Evolutionary conservation across 1,140 invertebrate genomes (phyloP).

Genomic region (Meloidogyne floridensis): DNA sequence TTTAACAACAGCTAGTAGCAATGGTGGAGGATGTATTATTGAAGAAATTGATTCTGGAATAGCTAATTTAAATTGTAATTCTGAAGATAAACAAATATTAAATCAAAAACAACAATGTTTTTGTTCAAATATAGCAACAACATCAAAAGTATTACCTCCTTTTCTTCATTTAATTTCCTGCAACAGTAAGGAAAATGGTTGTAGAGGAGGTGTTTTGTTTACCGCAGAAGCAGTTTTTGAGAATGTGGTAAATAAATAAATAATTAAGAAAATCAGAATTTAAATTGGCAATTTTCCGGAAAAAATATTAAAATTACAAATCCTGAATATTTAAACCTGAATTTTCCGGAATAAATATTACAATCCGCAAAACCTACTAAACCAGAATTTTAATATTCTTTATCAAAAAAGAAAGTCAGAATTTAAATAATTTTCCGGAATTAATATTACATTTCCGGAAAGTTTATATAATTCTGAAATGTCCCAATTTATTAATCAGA

Average conservation of each 20-base stretch:
- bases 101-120: not conserved
- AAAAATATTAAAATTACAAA: not conserved
- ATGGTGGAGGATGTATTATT: not conserved
- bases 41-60: not conserved
- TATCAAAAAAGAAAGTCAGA: too few species aligned
- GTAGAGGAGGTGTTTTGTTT: not conserved
- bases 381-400: too few species aligned
- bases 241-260: not conserved
- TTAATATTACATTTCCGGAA: too few species aligned
- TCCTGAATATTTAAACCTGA: too few species aligned
- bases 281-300: too few species aligned
- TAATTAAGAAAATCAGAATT: too few species aligned
- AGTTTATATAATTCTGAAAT: too few species aligned
- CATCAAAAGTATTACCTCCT: not conserved
- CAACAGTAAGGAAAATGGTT: not conserved
- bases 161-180: not conserved
- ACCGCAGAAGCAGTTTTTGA: not conserved
- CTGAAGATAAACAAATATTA: not conserved
- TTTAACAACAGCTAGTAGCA: conserved; percentile 13
- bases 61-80: too few species aligned
- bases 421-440: not conserved
- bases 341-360: too few species aligned
- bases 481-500: too few species aligned
- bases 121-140: not conserved
- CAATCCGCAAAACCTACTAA: too few species aligned